A percentile compares a stretch with the other conserved stretches of the same genome.
Evolutionary conservation across 2,888 invertebrate species (phyloP).

Genomic region (Trissolcus japonicus): DNA sequence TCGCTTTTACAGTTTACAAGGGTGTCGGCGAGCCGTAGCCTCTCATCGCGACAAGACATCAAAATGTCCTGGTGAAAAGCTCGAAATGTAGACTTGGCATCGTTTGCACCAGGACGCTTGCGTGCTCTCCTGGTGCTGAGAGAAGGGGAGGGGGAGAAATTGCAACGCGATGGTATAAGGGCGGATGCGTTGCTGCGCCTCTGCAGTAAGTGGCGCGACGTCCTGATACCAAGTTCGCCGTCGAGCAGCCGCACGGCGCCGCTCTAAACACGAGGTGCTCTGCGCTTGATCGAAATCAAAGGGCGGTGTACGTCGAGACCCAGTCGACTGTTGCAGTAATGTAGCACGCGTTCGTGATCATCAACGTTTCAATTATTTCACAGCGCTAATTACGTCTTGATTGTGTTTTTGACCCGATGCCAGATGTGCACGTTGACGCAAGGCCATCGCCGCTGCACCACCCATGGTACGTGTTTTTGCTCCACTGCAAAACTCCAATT

Average conservation of each 20-base stretch:
- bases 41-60: slow-evolving; percentile 48
- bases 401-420: slow-evolving; percentile 39
- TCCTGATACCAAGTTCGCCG: slow-evolving; percentile 56
- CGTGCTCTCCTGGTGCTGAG: slow-evolving; percentile 47
- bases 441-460: neutral
- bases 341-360: slow-evolving; percentile 25
- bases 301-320: slow-evolving; percentile 44
- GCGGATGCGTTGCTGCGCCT: slow-evolving; percentile 73
- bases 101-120: slow-evolving; percentile 58
- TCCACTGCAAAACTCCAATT: slow-evolving; percentile 20
- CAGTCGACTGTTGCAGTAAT: slow-evolving; percentile 17
- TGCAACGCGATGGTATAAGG: slow-evolving; percentile 74
- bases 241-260: slow-evolving; percentile 17
- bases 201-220: slow-evolving; percentile 75
- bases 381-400: slow-evolving; percentile 31
- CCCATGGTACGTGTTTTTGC: slow-evolving; percentile 23
- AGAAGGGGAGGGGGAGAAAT: slow-evolving; percentile 56
- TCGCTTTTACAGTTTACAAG: slow-evolving; percentile 20
- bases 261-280: slow-evolving; percentile 60
- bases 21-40: slow-evolving; percentile 8
- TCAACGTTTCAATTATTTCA: slow-evolving; percentile 26
- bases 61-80: slow-evolving; percentile 55
- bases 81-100: slow-evolving; percentile 52
- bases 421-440: slow-evolving; percentile 21
- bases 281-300: slow-evolving; percentile 46